Base-by-base conservation (phyloP, 2,113 vertebrate species). In the Ariopsis seemanni region DNA sequence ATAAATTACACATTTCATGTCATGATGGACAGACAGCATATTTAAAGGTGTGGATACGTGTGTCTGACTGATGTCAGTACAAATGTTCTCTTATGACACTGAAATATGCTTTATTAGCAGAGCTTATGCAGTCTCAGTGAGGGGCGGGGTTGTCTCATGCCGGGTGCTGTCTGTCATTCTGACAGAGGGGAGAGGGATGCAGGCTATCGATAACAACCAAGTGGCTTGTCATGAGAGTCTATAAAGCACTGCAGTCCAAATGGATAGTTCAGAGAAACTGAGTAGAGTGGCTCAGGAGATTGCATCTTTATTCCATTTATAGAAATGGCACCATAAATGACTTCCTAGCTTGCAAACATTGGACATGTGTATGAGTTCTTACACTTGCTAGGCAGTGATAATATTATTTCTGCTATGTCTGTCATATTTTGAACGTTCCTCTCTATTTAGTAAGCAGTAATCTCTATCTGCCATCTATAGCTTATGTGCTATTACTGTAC, bases 161-260 rank as follows among this genome's bases (percentile, higher is more conserved):
- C 30, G 52, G 79, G 50, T 34, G 85, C 91, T 90, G 85, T 94
- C 93, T 92, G 92, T 95, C 93, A 92, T 92, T 86, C 88, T 92
- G 94, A 94, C 92, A 88, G 90, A 88, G 91, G 48, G 72, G 86
- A 91, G 90, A 91, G 25, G 90, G 67, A 86, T 89, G 89, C 88
- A 78, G 89, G 86, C 90, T 85, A 94, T 95, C 92, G 90, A 92
- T 95, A 93, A 94, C 90, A 65, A 87, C 91, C 89, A 86, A 93
- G 93, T 52, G 89, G 90, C 90, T 93, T 93, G 94, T 89, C 94
- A 93, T 91, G 90, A 88, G 88, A 90, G 85, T 87, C 88, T 74
- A 87, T 94, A 93, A 94, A 94, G 90, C 93, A 91, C 90, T 84
- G 20, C 86, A 90, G 91, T 93, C 80, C 67, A 93, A 93, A 93